Percentiles rank a stretch among this genome's conserved stretches.
Evolutionary conservation across 2,888 invertebrate species (phyloP).

Genomic region (Chloroclystis v-ata): DNA sequence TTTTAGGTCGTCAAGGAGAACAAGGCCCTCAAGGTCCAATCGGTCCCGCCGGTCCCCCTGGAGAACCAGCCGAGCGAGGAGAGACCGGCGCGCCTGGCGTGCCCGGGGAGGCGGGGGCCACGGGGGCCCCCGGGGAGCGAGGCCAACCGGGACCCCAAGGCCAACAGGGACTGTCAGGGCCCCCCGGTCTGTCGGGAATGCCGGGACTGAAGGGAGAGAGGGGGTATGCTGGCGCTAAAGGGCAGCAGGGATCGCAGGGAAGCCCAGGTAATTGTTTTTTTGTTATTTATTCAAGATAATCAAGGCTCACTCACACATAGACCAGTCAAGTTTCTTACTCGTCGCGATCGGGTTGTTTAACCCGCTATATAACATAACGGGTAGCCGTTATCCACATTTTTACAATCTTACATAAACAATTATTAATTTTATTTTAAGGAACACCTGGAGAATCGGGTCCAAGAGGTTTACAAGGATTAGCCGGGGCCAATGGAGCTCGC

Average conservation of each 20-base stretch:
- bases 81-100: constrained; percentile 85
- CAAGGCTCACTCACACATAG: too few relatives aligned
- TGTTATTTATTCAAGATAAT: too few relatives aligned
- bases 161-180: constrained; percentile 82
- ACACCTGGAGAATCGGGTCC: constrained; percentile 81
- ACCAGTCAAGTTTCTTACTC: too few relatives aligned
- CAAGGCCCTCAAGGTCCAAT: constrained; percentile 86
- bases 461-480: constrained; percentile 79
- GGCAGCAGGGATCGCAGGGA: constrained; percentile 84
- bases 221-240: constrained; percentile 83
- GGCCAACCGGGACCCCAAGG: constrained; percentile 86
- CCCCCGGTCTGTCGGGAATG: constrained; percentile 82
- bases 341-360: too few relatives aligned
- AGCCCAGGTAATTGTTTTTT: constrained; percentile 77
- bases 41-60: constrained; percentile 86
- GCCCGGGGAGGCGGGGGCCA: constrained; percentile 84
- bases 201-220: constrained; percentile 86
- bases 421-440: constrained; percentile 61
- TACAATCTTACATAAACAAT: too few relatives aligned
- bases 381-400: too few relatives aligned
- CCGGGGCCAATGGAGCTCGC: constrained; percentile 85
- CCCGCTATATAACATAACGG: too few relatives aligned
- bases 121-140: constrained; percentile 85
- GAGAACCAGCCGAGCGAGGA: constrained; percentile 89
- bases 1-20: constrained; percentile 82